phyloP scores from a whole-genome alignment of 1,140 invertebrate species.

The Neodiprion virginianus region DNA sequence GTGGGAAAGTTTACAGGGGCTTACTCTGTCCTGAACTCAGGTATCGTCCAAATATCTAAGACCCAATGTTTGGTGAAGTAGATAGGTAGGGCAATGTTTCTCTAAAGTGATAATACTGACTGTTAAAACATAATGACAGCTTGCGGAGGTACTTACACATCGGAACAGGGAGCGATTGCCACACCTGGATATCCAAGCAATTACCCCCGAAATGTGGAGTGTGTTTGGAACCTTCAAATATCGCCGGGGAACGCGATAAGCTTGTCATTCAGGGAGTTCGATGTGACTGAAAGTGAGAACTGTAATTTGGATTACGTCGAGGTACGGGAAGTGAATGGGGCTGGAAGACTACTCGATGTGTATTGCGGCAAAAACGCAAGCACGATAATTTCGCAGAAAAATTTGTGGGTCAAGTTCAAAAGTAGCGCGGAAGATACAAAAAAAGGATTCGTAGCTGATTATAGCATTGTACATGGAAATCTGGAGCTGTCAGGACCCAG shows the following conservation, averaged over 20 bases:
- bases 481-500: slow-evolving; percentile 63
- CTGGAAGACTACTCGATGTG: slow-evolving; percentile 72
- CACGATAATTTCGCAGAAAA: slow-evolving; percentile 62
- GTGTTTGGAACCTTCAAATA: slow-evolving; percentile 76
- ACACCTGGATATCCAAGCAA: slow-evolving; percentile 80
- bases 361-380: slow-evolving; percentile 75
- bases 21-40: slow-evolving; percentile 68
- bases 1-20: slow-evolving; percentile 62
- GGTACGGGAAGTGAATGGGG: slow-evolving; percentile 70
- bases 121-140: slow-evolving; percentile 45
- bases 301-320: slow-evolving; percentile 89
- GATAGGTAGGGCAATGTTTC: too few species aligned
- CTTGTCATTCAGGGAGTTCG: slow-evolving; percentile 72
- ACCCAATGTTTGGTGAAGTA: too few species aligned
- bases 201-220: slow-evolving; percentile 78
- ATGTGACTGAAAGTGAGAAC: slow-evolving; percentile 73
- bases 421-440: slow-evolving; percentile 70
- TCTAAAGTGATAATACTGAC: too few species aligned
- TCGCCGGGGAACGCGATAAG: slow-evolving; percentile 73
- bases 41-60: too few species aligned
- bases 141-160: slow-evolving; percentile 74
- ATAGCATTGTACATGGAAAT: slow-evolving; percentile 69
- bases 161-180: slow-evolving; percentile 70
- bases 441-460: slow-evolving; percentile 80
- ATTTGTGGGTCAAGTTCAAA: slow-evolving; percentile 84